phyloP scores from a whole-genome alignment of 92 coral and sea anemone species.

The Zoanthus sansibaricus region DNA sequence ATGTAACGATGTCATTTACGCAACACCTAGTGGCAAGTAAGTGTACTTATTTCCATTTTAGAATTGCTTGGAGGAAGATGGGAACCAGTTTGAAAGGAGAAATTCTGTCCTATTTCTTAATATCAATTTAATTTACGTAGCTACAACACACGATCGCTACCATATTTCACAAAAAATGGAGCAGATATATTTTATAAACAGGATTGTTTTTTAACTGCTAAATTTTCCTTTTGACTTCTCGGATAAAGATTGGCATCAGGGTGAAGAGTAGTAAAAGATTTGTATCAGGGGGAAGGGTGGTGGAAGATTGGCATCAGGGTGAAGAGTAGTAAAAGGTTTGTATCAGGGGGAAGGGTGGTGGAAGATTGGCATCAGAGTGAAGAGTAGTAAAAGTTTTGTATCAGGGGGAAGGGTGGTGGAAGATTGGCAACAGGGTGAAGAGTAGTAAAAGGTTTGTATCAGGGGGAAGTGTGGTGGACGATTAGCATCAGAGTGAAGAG shows the following conservation, averaged over 20 bases:
- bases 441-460: not conserved
- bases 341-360: too few relatives aligned
- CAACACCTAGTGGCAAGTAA: constrained; percentile 81
- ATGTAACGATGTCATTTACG: constrained; percentile 76
- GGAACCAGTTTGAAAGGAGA: not conserved
- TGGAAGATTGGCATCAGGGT: not conserved
- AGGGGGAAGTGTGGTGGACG: too few relatives aligned
- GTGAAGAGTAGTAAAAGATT: not conserved
- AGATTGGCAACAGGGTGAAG: not conserved
- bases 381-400: not conserved
- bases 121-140: too few relatives aligned
- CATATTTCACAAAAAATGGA: too few relatives aligned
- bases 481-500: too few relatives aligned
- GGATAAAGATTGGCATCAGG: not conserved
- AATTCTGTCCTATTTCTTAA: too few relatives aligned
- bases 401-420: not conserved
- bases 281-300: not conserved
- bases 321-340: not conserved
- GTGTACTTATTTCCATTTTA: not conserved
- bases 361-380: not conserved
- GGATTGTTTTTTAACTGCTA: too few relatives aligned
- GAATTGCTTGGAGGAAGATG: not conserved
- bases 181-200: too few relatives aligned
- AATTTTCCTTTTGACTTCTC: too few relatives aligned
- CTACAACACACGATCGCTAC: too few relatives aligned